phyloP scores from a whole-genome alignment of 2,113 vertebrate species.

The Aplodontia rufa region DNA sequence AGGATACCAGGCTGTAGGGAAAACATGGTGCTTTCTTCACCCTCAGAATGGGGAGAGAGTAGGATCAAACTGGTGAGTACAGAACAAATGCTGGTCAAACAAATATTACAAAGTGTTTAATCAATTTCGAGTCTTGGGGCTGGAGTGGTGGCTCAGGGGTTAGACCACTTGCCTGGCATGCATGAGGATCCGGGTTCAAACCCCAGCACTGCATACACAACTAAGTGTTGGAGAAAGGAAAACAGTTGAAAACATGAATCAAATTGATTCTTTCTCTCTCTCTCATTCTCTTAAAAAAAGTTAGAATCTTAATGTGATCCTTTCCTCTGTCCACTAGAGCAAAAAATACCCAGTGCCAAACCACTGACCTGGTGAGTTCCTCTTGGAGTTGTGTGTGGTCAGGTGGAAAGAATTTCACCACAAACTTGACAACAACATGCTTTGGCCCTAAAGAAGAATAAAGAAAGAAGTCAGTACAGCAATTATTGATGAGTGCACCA shows the following conservation, averaged over 20 bases:
- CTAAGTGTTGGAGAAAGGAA: too few species aligned
- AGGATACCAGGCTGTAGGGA: background rate
- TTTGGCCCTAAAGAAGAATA: conserved; percentile 89
- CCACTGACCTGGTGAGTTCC: conserved; percentile 95
- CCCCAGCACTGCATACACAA: too few species aligned
- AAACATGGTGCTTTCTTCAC: background rate
- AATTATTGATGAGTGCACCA: background rate
- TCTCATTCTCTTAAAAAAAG: too few species aligned
- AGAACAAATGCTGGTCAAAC: background rate
- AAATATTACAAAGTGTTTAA: background rate
- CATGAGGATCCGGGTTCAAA: too few species aligned
- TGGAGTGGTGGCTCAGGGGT: too few species aligned
- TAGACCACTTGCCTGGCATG: too few species aligned
- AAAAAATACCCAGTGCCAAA: background rate
- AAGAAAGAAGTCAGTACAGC: background rate
- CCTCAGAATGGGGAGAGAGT: background rate
- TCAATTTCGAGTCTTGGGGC: too few species aligned
- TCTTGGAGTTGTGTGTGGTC: conserved; percentile 97
- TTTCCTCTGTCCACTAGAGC: background rate
- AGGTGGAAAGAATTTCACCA: conserved; percentile 98
- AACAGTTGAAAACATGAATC: too few species aligned
- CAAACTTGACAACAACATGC: conserved; percentile 93
- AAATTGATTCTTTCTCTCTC: too few species aligned
- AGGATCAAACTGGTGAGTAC: background rate
- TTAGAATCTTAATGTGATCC: background rate